Base-by-base conservation (phyloP, 2,888 invertebrate species). In the Amblyteles armatorius region DNA sequence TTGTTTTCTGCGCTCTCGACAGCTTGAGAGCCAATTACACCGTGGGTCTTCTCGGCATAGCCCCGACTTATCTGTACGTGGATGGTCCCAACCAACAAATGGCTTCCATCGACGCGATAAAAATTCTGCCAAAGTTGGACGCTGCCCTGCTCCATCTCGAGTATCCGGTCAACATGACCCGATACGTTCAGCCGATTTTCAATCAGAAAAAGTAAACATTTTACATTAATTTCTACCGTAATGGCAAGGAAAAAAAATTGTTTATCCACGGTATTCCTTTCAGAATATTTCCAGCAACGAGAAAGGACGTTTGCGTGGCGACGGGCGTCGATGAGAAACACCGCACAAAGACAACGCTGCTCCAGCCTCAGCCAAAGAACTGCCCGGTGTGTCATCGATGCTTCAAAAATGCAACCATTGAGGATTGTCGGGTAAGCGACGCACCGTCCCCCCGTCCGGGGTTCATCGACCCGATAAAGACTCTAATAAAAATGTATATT, bases 51-150 rank as follows among this genome's bases (percentile, higher is more conserved):
- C 92, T 97, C 63, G 98, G 98, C n/a, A 95, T 96, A 26, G 95
- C 96, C 19, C 95, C 95, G 90, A 95, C 95, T 0, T 94, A 96
- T 84, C 93, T 95, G 52, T 94, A 95, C 69, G 94, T 95, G 5
- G 94, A 94, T 83, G 96, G 97, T 57, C 96, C 96, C 4, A 95
- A 96, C 90, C 97, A 98, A 91, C 96, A 97, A 94, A 94, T 95
- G n/a, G 94, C 95, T 44, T 94, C 94, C 79, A 95, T 98, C 3
- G 95, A 96, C 86, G 95, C 95, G 44, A 94, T 95, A 5, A 95
- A 95, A 87, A 92, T 93, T 2, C 93, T 97, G 16, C 94, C 95
- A 48, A 94, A 94, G 40, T 96, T 95, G 19, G 95, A 96, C 91
- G 95, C 96, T 0, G 91, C 95, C 3, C 91, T 98, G 33, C 93